Evolutionary conservation across 2,888 invertebrate species (phyloP), one percentile per base, ranked within the genome.

Genomic region (Stenolophus ochropezus): DNA sequence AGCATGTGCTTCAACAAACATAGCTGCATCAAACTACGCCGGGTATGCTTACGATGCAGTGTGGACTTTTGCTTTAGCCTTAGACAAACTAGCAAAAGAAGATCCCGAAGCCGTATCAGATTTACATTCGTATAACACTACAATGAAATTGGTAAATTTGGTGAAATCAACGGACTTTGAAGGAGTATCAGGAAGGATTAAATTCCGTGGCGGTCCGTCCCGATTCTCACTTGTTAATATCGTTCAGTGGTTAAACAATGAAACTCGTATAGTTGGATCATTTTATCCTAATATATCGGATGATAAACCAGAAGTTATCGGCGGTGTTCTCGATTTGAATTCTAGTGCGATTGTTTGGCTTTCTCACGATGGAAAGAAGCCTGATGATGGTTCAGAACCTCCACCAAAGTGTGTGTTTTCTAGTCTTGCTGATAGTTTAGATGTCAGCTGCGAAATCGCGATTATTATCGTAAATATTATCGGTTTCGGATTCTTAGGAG

Each of bases 41-140:
- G 94, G 94, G 0, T 96, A 93, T 86, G 94, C 94, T 0, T 96
- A 96, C 85, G 96, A 96, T 88, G 95, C 95, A 0, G 94, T 96
- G 74, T 96, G 96, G 96, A 93, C 93, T 0, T 96, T 94, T 87
- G 96, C 94, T 2, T 89, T 92, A 47, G 95, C 94, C 0, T 89
- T 95, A 25, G 92, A 95, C 86, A 90, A 91, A 83, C 89, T 96
- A 0, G 87, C 94, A 0, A 90, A 89, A 73, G 91, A 92, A 74
- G 91, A 94, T 87, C 92, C 92, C 14, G 91, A 92, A 78, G 91
- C 91, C 79, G 87, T 92, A 1, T 90, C 90, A 3, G 89, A 91
- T 83, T 87, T 93, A 11, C 93, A 93, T 85, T 90, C 91, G 1
- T 87, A 88, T 53, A 89, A 90, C 4, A 91, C 92, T 0, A 91